Conservation (phyloP, 2,888 invertebrate genomes). For the Diaphora mendica region DNA sequence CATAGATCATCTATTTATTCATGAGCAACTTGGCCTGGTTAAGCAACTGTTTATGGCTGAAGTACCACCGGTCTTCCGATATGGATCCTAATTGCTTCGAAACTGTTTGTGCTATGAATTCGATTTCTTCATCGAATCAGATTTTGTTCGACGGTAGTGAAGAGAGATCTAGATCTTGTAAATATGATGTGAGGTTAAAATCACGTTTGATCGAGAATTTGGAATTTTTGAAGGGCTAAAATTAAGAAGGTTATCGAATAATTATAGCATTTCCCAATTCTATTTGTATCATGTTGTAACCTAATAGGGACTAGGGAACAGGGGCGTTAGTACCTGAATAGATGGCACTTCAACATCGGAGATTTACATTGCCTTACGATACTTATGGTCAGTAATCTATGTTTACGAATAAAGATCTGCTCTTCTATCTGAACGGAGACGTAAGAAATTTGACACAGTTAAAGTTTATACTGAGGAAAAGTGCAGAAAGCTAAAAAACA, state of each 20-base stretch:
- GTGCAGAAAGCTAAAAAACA: too few species aligned
- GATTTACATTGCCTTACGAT: too few species aligned
- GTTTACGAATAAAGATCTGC: not conserved
- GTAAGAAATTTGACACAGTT: too few species aligned
- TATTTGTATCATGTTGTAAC: not conserved
- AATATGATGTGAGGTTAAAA: too few species aligned
- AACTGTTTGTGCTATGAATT: not conserved
- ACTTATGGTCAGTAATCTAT: not conserved
- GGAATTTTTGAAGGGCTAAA: too few species aligned
- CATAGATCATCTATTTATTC: not conserved
- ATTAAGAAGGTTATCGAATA: not conserved
- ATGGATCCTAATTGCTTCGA: not conserved
- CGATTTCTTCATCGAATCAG: not conserved
- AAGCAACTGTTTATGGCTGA: not conserved
- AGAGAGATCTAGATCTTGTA: too few species aligned
- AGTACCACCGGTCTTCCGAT: not conserved
- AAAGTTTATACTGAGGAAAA: too few species aligned
- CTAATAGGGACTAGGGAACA: too few species aligned
- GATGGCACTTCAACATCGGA: too few species aligned
- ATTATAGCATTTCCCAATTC: not conserved
- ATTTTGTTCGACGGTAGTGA: not conserved
- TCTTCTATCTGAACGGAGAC: too few species aligned
- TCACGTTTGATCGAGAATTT: too few species aligned
- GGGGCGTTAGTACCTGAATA: too few species aligned
- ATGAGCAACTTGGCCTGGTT: not conserved